A percentile compares a stretch with the other conserved stretches of the same genome.
phyloP scores from a whole-genome alignment of 2,888 invertebrate genomes.

The Orchesellides sinensis region DNA sequence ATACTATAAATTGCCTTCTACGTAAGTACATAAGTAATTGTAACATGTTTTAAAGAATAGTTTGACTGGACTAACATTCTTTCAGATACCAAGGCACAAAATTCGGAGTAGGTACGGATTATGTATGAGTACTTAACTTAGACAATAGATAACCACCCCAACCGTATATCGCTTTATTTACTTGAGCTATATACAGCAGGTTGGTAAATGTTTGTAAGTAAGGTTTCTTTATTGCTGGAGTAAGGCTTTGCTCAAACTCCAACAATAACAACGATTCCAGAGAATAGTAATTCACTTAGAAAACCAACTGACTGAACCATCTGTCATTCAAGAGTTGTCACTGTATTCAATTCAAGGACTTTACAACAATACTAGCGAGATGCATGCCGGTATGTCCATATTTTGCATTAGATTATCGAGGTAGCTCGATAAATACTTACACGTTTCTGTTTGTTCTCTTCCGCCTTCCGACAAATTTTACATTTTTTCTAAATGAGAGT shows the following conservation, averaged over 20 bases:
- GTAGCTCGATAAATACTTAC: neutral
- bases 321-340: constrained; percentile 7
- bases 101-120: neutral
- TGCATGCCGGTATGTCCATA: neutral
- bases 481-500: neutral
- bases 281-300: neutral
- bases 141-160: too few relatives aligned
- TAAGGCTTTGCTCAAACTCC: too few relatives aligned
- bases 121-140: too few relatives aligned
- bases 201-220: too few relatives aligned
- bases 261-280: too few relatives aligned
- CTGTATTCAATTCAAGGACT: neutral
- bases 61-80: neutral
- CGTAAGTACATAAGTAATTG: neutral
- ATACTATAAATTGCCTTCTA: neutral
- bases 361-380: neutral
- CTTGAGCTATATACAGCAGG: too few relatives aligned
- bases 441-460: constrained; percentile 8
- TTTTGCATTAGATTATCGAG: neutral
- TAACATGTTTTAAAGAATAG: neutral
- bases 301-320: constrained; percentile 12
- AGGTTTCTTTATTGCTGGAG: too few relatives aligned
- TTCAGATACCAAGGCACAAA: neutral
- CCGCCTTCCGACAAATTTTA: neutral
- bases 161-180: too few relatives aligned